phyloP scores from a whole-genome alignment of 1,140 invertebrate species.

The Eueides isabella region DNA sequence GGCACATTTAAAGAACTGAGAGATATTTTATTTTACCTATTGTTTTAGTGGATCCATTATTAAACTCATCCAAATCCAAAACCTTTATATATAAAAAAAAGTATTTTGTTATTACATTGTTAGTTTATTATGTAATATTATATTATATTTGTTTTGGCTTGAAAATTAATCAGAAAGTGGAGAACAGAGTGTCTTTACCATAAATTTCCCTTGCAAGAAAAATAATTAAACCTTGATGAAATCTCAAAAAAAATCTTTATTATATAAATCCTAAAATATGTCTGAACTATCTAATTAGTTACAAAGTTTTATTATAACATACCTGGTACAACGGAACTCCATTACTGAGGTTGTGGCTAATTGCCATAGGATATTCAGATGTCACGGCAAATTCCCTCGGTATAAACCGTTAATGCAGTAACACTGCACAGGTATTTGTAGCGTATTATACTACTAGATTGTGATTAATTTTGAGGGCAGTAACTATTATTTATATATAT shows the following conservation, averaged over 20 bases:
- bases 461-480: background rate
- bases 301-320: background rate
- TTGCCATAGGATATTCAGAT: constrained; percentile 15
- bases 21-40: no score
- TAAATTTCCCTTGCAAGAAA: no score
- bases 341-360: constrained; percentile 14
- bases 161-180: no score
- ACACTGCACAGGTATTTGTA: constrained; percentile 7
- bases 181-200: no score
- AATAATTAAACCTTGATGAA: no score
- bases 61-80: no score
- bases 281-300: background rate
- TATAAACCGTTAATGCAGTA: constrained; percentile 10
- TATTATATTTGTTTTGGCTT: no score
- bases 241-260: background rate
- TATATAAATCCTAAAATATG: background rate
- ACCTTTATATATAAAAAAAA: no score
- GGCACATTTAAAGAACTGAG: no score
- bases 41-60: no score
- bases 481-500: background rate
- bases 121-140: no score
- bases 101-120: no score
- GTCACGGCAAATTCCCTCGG: constrained; percentile 1
- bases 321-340: constrained; percentile 4
- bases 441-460: background rate